Percentiles rank a stretch among this genome's conserved stretches.
Evolutionary conservation across 1,140 invertebrate species (phyloP).

Genomic region (Colletes latitarsis): DNA sequence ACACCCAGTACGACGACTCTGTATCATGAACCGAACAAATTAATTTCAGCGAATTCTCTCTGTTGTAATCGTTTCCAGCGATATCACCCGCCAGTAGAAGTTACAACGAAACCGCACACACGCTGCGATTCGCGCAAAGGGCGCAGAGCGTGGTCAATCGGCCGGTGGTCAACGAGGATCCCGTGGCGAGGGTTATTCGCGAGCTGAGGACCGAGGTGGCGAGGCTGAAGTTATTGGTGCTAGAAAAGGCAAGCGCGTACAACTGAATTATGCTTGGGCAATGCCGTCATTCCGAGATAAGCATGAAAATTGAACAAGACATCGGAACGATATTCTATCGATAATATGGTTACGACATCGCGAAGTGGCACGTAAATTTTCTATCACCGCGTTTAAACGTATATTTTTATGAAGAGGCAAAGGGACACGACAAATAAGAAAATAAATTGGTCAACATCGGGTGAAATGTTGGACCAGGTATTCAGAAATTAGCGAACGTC

Average conservation of each 20-base stretch:
- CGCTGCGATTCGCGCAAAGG: conserved; percentile 86
- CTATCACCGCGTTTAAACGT: too few relatives aligned
- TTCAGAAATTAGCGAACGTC: background rate
- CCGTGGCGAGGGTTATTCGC: conserved; percentile 82
- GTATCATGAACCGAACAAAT: background rate
- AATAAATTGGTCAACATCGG: conserved; percentile 45
- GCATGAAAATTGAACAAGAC: too few relatives aligned
- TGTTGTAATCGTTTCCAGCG: conserved; percentile 78
- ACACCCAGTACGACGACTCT: too few relatives aligned
- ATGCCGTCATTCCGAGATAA: too few relatives aligned
- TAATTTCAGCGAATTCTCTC: conserved; percentile 7
- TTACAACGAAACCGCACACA: conserved; percentile 88
- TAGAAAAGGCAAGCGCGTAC: conserved; percentile 69
- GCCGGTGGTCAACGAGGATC: conserved; percentile 86
- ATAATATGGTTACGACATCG: too few relatives aligned
- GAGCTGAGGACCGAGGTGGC: conserved; percentile 83
- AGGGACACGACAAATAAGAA: background rate
- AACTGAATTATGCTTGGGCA: background rate
- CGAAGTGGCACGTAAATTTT: too few relatives aligned
- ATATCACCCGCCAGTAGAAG: conserved; percentile 86
- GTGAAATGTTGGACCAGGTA: background rate
- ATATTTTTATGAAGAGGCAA: background rate
- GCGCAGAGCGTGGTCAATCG: conserved; percentile 87
- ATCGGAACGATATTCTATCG: too few relatives aligned
- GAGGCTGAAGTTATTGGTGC: conserved; percentile 77